Conservation (phyloP, 1,140 invertebrate species). For the Bilobella aurantiaca region DNA sequence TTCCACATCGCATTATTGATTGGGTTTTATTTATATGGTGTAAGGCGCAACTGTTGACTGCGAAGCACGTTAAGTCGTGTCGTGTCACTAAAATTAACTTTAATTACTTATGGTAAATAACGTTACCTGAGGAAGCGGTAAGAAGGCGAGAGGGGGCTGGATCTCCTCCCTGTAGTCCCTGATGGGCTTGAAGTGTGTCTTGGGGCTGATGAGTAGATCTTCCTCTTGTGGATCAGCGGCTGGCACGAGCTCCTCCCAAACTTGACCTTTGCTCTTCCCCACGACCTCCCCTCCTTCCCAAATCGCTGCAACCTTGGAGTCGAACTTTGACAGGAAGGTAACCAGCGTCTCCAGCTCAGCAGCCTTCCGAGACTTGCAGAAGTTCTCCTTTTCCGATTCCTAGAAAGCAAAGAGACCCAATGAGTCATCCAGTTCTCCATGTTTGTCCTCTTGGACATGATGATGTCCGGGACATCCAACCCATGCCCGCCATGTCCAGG, state of each 20-base stretch:
- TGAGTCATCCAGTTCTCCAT: neutral
- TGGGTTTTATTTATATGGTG: too few relatives aligned
- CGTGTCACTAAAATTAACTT: too few relatives aligned
- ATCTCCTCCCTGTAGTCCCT: constrained; percentile 1
- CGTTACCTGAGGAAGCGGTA: constrained; percentile 4
- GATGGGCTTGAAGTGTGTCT: constrained; percentile 22
- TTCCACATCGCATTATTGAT: too few relatives aligned
- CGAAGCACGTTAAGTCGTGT: too few relatives aligned
- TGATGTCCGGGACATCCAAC: too few relatives aligned
- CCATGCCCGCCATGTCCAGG: too few relatives aligned
- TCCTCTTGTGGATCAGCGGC: constrained; percentile 13
- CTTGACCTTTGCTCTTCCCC: constrained; percentile 1
- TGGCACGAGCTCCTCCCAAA: constrained; percentile 1
- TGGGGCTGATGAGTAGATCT: constrained; percentile 31
- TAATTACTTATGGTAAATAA: too few relatives aligned
- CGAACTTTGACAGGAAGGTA: constrained; percentile 33
- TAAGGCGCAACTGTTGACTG: too few relatives aligned
- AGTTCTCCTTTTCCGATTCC: constrained; percentile 14
- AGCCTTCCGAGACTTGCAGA: constrained; percentile 12
- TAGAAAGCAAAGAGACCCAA: neutral
- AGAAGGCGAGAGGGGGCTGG: neutral
- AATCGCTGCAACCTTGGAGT: constrained; percentile 31
- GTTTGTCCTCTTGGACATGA: neutral
- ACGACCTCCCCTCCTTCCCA: constrained; percentile 18
- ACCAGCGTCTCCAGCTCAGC: constrained; percentile 30